Evolutionary conservation across 2,797 vertebrate species (phyloP).

Genomic region (Diplodus puntazzo): DNA sequence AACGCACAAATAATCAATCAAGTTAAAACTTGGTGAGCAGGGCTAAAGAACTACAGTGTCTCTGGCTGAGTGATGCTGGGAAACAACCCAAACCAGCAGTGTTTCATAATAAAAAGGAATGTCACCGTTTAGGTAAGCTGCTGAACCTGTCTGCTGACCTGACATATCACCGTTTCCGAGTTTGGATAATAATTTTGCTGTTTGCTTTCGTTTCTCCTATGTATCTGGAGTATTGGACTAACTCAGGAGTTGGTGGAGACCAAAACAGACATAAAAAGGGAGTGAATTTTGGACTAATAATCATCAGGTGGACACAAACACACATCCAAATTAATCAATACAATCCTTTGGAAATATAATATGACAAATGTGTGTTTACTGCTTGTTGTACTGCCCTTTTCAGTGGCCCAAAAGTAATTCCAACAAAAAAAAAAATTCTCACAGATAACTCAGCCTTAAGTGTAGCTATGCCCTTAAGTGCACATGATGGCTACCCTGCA

Average conservation of each 20-base stretch:
- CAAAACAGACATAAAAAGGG: background rate
- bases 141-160: background rate
- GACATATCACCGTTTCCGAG: background rate
- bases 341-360: background rate
- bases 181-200: background rate
- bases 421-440: too few species aligned
- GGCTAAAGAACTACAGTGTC: background rate
- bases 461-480: too few species aligned
- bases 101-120: background rate
- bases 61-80: background rate
- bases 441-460: too few species aligned
- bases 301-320: background rate
- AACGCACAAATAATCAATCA: background rate
- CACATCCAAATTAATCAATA: too few species aligned
- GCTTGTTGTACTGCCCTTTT: background rate
- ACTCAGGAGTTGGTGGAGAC: too few species aligned
- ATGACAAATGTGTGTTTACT: background rate
- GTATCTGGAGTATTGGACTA: background rate
- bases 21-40: background rate
- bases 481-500: background rate
- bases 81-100: too few species aligned
- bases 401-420: background rate
- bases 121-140: background rate
- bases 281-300: background rate
- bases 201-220: background rate